Base-by-base conservation (phyloP, 35 echinoderm and acorn worm genomes). In the Patiria miniata region DNA sequence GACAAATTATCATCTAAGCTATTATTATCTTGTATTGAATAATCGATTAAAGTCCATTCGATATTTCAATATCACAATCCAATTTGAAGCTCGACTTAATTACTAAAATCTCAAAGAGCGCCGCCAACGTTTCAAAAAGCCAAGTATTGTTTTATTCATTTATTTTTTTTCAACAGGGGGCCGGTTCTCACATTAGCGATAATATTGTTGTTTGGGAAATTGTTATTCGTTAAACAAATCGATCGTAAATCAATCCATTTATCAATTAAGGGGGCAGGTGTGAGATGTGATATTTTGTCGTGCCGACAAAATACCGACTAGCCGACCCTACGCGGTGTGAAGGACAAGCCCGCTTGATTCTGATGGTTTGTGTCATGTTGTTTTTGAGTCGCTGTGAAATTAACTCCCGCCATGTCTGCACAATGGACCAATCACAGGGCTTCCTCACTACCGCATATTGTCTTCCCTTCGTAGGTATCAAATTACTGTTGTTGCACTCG, bases 161-260 rank as follows among this genome's bases (percentile, higher is more conserved):
- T 47, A 47, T 47, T 4, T 47, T 47, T 47, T 28, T 73, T 73
- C 26, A 34, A 14, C 26, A 73, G 65, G 23, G 29, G 65, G 65
- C 8, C 26, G 29, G 65, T 73, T 73, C 65, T 73, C 65, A 73
- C 65, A 73, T 73, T 73, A 73, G 65, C 34, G 14, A 47, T 6
- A 47, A 4, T 47, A 26, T 73, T 30, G 65, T 73, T 22, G 34
- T 73, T 73, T 23, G 26, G 34, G 34, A 73, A 32, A 73, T 73
- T 73, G 26, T 9, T 30, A 32, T 10, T 73, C 26, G 34, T 73
- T 34, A 73, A 73, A 73, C 34, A 26, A 47, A 73, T 73, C 26
- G 65, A 73, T 73, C 34, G 34, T 73, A 73, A 73, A 73, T 73
- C 65, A 73, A 30, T 73, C 65, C 26, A 30, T 73, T 73, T 73